Evolutionary conservation across 1,140 invertebrate genomes (phyloP).

Genomic region (Neuroterus valhalla): DNA sequence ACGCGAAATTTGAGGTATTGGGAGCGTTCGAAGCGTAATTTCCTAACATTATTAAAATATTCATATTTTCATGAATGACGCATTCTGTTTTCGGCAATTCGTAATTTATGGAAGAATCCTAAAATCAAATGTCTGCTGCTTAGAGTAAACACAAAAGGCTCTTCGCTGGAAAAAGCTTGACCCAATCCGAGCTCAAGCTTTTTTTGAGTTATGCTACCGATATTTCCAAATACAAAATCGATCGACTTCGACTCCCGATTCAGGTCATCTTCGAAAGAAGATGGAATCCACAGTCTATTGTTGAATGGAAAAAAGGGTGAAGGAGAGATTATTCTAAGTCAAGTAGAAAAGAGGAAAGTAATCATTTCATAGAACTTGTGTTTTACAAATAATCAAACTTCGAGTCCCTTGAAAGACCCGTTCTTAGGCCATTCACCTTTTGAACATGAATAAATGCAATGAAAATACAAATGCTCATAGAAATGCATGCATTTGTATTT

Average conservation of each 20-base stretch:
- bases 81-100: too few species aligned
- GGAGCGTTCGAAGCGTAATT: too few species aligned
- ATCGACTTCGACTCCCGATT: background rate
- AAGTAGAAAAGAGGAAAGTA: background rate
- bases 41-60: too few species aligned
- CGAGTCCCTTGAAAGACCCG: background rate
- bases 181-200: too few species aligned
- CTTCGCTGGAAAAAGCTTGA: too few species aligned
- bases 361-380: background rate
- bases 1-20: too few species aligned
- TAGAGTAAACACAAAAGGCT: too few species aligned
- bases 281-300: background rate
- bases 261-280: background rate
- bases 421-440: background rate
- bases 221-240: background rate
- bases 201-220: too few species aligned
- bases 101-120: too few species aligned
- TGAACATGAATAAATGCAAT: background rate
- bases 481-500: slow-evolving; percentile 36
- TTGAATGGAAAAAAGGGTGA: background rate
- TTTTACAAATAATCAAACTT: slow-evolving; percentile 7
- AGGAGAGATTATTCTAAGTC: background rate
- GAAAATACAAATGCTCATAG: slow-evolving; percentile 7
- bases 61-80: too few species aligned
- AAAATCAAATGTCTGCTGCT: too few species aligned